Evolutionary conservation across 2,113 vertebrate species (phyloP).

Genomic region (Albula goreensis): DNA sequence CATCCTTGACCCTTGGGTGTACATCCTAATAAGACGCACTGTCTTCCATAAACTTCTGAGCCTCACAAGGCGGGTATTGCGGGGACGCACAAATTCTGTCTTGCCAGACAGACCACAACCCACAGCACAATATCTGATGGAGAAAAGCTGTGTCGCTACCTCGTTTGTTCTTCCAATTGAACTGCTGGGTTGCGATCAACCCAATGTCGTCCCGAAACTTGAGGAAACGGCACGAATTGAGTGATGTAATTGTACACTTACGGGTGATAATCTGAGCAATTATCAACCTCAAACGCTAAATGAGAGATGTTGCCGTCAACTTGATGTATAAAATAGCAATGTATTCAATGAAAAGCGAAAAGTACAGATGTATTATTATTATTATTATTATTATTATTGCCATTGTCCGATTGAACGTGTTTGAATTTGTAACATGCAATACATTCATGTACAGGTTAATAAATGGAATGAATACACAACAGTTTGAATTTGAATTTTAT

Average conservation of each 20-base stretch:
- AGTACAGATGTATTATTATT: background rate
- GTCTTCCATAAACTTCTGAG: slow-evolving; percentile 15
- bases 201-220: background rate
- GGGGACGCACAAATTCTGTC: background rate
- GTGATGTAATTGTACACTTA: background rate
- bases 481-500: background rate
- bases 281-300: background rate
- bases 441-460: background rate
- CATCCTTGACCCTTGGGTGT: slow-evolving; percentile 41
- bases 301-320: background rate
- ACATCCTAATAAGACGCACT: slow-evolving; percentile 26
- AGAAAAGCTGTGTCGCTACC: background rate
- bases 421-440: background rate
- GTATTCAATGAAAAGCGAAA: background rate
- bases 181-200: background rate
- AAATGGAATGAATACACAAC: background rate
- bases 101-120: background rate
- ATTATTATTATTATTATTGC: background rate
- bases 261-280: no score
- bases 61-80: background rate
- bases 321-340: background rate
- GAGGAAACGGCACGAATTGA: background rate
- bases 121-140: slow-evolving; percentile 1
- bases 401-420: background rate
- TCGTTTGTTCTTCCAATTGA: background rate